Conservation (phyloP, 2,797 vertebrate genomes). For the Pseudochirops cupreus region DNA sequence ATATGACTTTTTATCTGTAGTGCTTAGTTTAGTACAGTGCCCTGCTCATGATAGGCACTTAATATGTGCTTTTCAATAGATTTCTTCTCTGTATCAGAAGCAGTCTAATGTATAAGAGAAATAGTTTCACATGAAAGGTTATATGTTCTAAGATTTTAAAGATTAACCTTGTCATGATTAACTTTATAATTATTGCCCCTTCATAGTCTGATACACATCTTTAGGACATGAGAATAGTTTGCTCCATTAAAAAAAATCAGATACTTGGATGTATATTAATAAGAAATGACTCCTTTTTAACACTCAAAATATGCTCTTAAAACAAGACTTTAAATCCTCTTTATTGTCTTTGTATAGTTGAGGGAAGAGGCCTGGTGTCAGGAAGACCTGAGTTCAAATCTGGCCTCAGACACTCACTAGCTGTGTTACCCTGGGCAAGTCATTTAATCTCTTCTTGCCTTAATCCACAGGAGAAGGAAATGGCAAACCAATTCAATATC, state of each 20-base stretch:
- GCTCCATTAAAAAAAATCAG: constrained; percentile 48
- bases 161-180: constrained; percentile 53
- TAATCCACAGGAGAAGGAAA: too few relatives aligned
- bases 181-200: constrained; percentile 42
- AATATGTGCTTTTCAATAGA: neutral
- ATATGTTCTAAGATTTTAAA: constrained; percentile 21
- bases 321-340: neutral
- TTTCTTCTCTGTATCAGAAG: neutral
- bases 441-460: too few relatives aligned
- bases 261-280: constrained; percentile 17
- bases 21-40: neutral
- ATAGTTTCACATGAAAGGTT: neutral
- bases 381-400: too few relatives aligned
- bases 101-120: neutral
- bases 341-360: constrained; percentile 8
- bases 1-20: neutral
- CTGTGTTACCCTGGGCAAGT: too few relatives aligned
- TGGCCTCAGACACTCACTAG: too few relatives aligned
- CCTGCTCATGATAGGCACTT: neutral
- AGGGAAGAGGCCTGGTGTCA: neutral
- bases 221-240: constrained; percentile 47
- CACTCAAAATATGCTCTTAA: constrained; percentile 28
- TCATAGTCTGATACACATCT: constrained; percentile 1
- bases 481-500: too few relatives aligned
- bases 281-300: constrained; percentile 21